Conservation (phyloP, 2,797 vertebrate genomes). For the Zalophus californianus region DNA sequence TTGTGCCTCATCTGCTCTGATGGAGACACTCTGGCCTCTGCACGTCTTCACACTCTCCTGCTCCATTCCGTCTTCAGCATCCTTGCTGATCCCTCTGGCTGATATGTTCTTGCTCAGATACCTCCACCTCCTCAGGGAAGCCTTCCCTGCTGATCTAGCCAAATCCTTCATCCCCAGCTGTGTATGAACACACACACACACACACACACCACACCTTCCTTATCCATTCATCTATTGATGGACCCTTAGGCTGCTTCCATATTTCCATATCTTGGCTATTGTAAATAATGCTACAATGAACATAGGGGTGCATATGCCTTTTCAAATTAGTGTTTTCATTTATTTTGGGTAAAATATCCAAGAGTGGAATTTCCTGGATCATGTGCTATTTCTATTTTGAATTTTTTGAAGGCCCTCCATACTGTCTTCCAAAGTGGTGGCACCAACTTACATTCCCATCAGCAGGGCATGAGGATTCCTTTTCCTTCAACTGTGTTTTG, state of each 20-base stretch:
- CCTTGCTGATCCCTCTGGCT: not conserved
- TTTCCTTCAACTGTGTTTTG: not conserved
- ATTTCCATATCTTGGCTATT: not conserved
- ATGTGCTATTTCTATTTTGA: not conserved
- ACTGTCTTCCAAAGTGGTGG: not conserved
- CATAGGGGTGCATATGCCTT: not conserved
- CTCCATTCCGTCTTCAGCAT: not conserved
- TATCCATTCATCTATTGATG: not conserved
- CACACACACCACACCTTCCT: not conserved
- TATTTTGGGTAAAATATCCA: not conserved
- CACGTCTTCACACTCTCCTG: not conserved
- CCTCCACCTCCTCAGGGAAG: not conserved
- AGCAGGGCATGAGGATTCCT: not conserved
- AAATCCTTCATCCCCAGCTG: not conserved
- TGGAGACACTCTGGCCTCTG: not conserved
- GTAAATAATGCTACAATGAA: not conserved
- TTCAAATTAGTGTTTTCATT: not conserved
- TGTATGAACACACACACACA: no score
- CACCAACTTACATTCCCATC: no score
- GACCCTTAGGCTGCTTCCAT: not conserved
- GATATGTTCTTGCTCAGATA: not conserved
- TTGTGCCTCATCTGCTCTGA: not conserved
- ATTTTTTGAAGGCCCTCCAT: not conserved
- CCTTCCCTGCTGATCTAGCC: not conserved
- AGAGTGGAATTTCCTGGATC: not conserved